Conservation (phyloP, 1,140 invertebrate species). For the Drosophila grimshawi region DNA sequence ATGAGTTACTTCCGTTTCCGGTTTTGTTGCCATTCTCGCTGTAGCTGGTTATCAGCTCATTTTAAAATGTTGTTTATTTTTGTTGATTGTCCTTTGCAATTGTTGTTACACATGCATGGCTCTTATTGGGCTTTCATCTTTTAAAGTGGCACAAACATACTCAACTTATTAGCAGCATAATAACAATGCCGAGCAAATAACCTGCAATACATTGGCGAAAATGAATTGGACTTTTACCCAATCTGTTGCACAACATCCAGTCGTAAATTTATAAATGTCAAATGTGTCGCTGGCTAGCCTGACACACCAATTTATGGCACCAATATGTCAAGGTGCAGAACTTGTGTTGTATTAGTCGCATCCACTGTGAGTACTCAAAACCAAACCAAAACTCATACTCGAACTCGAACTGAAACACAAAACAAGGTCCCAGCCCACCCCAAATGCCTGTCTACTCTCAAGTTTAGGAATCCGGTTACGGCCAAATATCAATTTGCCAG, state of each 20-base stretch:
- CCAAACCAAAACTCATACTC: neutral
- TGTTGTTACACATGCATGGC: conserved; percentile 16
- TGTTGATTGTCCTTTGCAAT: conserved; percentile 38
- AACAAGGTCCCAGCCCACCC: neutral
- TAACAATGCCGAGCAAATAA: conserved; percentile 62
- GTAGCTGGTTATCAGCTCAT: neutral
- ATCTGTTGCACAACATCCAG: conserved; percentile 61
- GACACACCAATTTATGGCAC: conserved; percentile 58
- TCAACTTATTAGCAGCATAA: conserved; percentile 70
- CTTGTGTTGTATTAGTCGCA: neutral
- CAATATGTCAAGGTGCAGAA: conserved; percentile 59
- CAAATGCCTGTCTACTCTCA: neutral
- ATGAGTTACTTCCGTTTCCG: conserved; percentile 68
- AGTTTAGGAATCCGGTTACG: neutral
- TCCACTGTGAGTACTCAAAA: neutral
- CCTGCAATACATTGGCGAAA: conserved; percentile 64
- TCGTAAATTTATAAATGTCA: conserved; percentile 73
- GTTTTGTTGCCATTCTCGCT: conserved; percentile 1
- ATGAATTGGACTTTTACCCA: neutral
- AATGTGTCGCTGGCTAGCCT: conserved; percentile 26
- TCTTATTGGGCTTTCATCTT: conserved; percentile 31
- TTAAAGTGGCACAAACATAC: conserved; percentile 34
- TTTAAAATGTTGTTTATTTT: conserved; percentile 55
- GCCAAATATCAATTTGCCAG: conserved; percentile 28
- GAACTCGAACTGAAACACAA: neutral